Percentiles rank a stretch among this genome's conserved stretches.
Conservation (phyloP, 2,888 invertebrate species). For the Listrodromus nycthemerus region DNA sequence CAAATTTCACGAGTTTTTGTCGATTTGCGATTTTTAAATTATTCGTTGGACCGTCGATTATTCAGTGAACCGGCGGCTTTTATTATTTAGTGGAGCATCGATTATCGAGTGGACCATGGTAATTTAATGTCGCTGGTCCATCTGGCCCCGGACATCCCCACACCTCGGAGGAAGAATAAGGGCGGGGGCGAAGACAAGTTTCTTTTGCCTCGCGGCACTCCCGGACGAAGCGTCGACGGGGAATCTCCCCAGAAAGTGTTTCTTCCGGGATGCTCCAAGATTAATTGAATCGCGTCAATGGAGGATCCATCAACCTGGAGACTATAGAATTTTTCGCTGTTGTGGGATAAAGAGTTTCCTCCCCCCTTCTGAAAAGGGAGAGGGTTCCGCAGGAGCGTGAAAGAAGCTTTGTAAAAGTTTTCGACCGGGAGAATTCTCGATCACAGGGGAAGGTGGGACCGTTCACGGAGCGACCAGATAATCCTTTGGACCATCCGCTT, state of each 20-base stretch:
- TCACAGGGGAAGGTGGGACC: background rate
- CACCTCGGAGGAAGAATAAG: too few species aligned
- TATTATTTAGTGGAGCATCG: too few species aligned
- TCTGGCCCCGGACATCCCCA: background rate
- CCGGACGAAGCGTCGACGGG: background rate
- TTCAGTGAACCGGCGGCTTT: too few species aligned
- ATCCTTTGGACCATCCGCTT: constrained; percentile 4
- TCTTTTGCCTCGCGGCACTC: background rate
- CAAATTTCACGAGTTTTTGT: too few species aligned
- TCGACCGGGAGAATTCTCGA: background rate
- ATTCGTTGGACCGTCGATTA: too few species aligned
- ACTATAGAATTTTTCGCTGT: constrained; percentile 3
- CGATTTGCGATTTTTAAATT: too few species aligned
- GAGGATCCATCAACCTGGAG: constrained; percentile 32
- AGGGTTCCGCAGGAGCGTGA: background rate
- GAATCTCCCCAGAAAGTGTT: constrained; percentile 49
- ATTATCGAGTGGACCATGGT: too few species aligned
- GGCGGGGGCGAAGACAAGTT: background rate
- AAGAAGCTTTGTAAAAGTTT: constrained; percentile 24
- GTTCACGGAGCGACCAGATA: constrained; percentile 3
- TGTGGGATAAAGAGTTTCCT: background rate
- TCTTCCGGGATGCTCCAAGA: constrained; percentile 44
- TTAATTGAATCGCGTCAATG: constrained; percentile 56
- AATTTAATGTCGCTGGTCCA: background rate
- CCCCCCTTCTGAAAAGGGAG: background rate